Evolutionary conservation across 2,113 vertebrate species (phyloP).

Genomic region (Cyphomyrus plagiostoma): DNA sequence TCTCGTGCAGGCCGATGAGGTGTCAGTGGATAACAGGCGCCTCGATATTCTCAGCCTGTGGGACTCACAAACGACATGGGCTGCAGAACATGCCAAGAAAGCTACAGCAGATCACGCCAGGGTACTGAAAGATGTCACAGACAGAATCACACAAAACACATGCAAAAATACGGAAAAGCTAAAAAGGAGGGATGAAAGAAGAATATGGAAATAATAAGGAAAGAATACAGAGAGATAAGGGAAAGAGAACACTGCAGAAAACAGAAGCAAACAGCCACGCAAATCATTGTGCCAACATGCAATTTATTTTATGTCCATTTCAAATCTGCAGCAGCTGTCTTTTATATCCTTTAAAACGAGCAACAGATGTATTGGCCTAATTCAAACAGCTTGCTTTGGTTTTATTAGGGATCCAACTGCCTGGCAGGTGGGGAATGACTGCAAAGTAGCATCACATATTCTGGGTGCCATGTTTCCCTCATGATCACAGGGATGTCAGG

Average conservation of each 20-base stretch:
- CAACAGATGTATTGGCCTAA: slow-evolving; percentile 2
- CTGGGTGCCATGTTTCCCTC: not conserved
- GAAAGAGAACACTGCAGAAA: not conserved
- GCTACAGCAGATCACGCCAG: not conserved
- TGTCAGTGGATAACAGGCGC: not conserved
- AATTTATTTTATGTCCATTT: slow-evolving; percentile 8
- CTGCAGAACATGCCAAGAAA: not conserved
- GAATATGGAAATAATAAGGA: not conserved
- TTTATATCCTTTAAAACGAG: slow-evolving; percentile 1
- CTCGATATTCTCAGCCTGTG: not conserved
- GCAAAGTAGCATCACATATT: not conserved
- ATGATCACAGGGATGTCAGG: not conserved
- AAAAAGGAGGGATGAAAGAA: not conserved
- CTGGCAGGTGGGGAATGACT: not conserved
- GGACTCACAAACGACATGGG: not conserved
- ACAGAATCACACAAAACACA: not conserved
- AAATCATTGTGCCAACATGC: not conserved
- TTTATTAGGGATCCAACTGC: not conserved
- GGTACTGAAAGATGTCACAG: not conserved
- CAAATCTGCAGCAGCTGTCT: not conserved
- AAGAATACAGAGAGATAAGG: not conserved
- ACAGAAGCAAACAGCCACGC: not conserved
- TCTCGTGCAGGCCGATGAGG: not conserved
- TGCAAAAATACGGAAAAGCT: not conserved
- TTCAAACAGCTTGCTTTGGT: not conserved